Base-by-base conservation (phyloP, 2,113 vertebrate genomes). In the Ariopsis seemanni region DNA sequence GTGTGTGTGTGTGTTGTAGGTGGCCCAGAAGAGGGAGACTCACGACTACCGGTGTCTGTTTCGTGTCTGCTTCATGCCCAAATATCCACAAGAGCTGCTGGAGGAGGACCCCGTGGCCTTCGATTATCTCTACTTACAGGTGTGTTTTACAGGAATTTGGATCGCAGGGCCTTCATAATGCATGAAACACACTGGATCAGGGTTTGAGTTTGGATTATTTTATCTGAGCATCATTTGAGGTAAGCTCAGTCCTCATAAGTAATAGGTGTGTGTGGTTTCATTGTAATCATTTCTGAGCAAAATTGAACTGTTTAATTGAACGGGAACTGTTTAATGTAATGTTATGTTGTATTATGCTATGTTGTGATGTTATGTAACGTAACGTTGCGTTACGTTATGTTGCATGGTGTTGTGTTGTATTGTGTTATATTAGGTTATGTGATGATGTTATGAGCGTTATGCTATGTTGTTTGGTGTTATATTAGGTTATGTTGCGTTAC, bases 51-150 rank as follows among this genome's bases (percentile, higher is more conserved):
- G 97, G 75, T 99, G 98, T 93, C 95, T 99, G 93, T 98, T 99
- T 94, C 96, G 98, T 88, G 94, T 98, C 57, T 98, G 97, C 91
- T 99, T 98, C 92, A 91, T 98, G 87, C 97, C 97, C 89, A 97
- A 90, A 93, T 95, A 95, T 87, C 96, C 96, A 18, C 88, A 96
- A 87, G 94, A 95, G 81, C 93, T 99, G 84, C 91, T 98, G 90
- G 95, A 96, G 91, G 95, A 97, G 63, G 98, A 99, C 89, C 96
- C 97, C 0, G 86, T 96, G 88, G 95, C 97, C 86, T 99, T 99
- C 52, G 97, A 99, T 58, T 99, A 99, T 90, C 97, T 99, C 88
- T 99, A 98, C 90, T 91, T 97, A 87, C 98, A 99, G 97, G 98
- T 99, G 90, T 93, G 88, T 86, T 22, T 30, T 48, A 52, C 52